Base-by-base conservation (phyloP, 2,797 vertebrate species). In the Mus caroli region DNA sequence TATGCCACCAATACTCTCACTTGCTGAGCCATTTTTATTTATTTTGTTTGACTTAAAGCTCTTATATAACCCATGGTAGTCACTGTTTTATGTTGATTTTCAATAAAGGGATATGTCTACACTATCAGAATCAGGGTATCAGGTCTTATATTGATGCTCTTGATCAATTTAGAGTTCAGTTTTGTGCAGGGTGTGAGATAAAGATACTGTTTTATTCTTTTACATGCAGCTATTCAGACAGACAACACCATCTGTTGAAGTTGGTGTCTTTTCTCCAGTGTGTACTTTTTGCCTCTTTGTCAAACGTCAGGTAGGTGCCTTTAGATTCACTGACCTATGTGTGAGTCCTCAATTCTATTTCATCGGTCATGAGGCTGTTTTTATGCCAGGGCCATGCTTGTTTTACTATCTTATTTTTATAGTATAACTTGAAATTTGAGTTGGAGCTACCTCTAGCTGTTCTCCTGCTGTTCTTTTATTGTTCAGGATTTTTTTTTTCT, bases 71-170 rank as follows among this genome's bases (percentile, higher is more conserved):
- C n/a, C 26, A 52, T 14, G 34, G 56, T 6, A 12, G 5, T 75
- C 24, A 54, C 71, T 92, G 34, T 37, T 92, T 93, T 88, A 69
- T 85, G 54, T 78, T 93, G 86, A 91, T 83, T 96, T 90, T 43
- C 37, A 58, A 9, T 52, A 71, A 94, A 46, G 43, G 80, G 83
- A 83, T 6, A 67, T 88, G 13, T 89, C 8, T 83, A 40, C 50
- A 93, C 52, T 50, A 93, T 20, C 19, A 92, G 24, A 58, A 89
- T 64, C n/a, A 24, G 40, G 40, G 60, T 43, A 64, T 64, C 82
- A 46, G 28, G 31, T 46, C 28, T 46, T 83, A 28, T 43, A 43
- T 17, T 46, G 28, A 64, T 50, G 60, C 6, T 85, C 40, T 46
- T 50, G 34, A 69, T 86, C 6, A n/a, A 50, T 62, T 84, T 84